Evolutionary conservation across 2,113 vertebrate species (phyloP).

Genomic region (Tinamus guttatus): DNA sequence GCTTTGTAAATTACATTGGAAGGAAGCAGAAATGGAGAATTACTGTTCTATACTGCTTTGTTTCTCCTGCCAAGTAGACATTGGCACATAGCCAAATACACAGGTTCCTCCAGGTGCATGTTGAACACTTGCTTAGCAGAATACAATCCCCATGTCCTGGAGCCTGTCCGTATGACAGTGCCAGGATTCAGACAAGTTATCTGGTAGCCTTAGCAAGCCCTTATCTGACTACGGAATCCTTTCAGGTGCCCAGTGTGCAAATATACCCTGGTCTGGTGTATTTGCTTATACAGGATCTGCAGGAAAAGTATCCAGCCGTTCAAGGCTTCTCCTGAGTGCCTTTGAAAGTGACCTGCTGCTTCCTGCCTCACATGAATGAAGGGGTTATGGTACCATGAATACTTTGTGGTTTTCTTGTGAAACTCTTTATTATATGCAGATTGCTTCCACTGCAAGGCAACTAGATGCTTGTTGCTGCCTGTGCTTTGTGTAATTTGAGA

Average conservation of each 20-base stretch:
- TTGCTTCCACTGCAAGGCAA: background rate
- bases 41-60: background rate
- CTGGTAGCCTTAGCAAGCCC: background rate
- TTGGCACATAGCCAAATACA: background rate
- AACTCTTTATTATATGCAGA: accelerated
- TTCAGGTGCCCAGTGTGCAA: background rate
- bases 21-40: background rate
- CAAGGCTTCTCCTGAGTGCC: background rate
- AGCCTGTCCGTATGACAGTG: background rate
- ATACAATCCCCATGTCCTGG: background rate
- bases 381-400: background rate
- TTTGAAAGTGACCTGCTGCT: background rate
- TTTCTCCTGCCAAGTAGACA: background rate
- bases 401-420: background rate
- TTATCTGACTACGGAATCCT: background rate
- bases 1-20: background rate
- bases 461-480: background rate
- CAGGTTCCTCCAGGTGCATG: background rate
- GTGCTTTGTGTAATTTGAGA: background rate
- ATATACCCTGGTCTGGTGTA: background rate
- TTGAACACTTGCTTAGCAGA: background rate
- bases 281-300: background rate
- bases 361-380: background rate
- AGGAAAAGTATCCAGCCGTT: background rate
- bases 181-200: background rate